phyloP scores from a whole-genome alignment of 1,140 invertebrate genomes.

The Lucilia sericata region DNA sequence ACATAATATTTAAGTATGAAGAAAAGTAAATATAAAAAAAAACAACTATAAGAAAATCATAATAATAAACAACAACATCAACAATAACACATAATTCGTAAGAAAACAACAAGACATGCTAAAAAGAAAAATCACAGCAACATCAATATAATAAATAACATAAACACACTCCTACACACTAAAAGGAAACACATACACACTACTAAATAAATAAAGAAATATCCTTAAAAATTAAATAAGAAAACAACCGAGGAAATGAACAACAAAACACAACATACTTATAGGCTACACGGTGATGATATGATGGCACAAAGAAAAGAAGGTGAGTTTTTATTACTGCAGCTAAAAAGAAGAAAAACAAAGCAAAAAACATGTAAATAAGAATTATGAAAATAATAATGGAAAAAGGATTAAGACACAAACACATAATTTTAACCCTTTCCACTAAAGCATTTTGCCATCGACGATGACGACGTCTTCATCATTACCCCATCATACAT shows the following conservation, averaged over 20 bases:
- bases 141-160: background rate
- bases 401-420: slow-evolving; percentile 67
- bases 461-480: background rate
- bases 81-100: background rate
- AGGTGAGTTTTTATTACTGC: slow-evolving; percentile 31
- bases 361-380: slow-evolving; percentile 63
- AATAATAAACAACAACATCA: slow-evolving; percentile 22
- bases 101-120: slow-evolving; percentile 22
- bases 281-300: background rate
- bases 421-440: background rate
- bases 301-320: too few relatives aligned
- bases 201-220: slow-evolving; percentile 15
- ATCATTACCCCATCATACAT: background rate
- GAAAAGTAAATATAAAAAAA: slow-evolving; percentile 6
- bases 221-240: background rate
- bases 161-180: background rate
- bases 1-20: background rate
- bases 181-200: background rate
- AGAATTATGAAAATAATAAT: slow-evolving; percentile 69
- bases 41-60: slow-evolving; percentile 8
- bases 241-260: background rate
- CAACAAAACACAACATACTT: slow-evolving; percentile 25
- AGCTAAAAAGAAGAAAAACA: slow-evolving; percentile 26
- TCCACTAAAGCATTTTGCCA: background rate
- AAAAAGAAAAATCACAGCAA: slow-evolving; percentile 10